Percentiles rank a stretch among this genome's conserved stretches.
phyloP scores from a whole-genome alignment of 53 echinoderm and acorn worm genomes.

The Apostichopus leukothele region DNA sequence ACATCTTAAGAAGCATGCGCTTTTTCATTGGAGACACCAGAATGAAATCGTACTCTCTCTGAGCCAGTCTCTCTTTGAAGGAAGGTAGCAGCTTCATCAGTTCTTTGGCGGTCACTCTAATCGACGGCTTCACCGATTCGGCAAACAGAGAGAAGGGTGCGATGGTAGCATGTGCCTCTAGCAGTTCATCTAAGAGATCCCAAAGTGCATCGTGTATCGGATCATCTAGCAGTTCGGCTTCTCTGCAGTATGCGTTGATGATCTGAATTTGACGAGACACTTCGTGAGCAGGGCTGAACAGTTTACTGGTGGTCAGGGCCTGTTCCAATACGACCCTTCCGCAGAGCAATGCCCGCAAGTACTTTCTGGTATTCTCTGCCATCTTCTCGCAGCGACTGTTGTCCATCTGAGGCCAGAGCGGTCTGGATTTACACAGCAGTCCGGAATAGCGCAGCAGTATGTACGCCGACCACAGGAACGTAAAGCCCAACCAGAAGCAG shows the following conservation, averaged over 20 bases:
- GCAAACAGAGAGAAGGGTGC: constrained; percentile 88
- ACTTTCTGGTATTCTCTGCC: constrained; percentile 74
- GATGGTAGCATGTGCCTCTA: constrained; percentile 88
- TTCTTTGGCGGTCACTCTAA: constrained; percentile 85
- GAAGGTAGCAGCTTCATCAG: constrained; percentile 89
- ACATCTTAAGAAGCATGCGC: constrained; percentile 96
- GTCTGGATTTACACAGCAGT: constrained; percentile 65
- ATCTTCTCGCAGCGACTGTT: constrained; percentile 67
- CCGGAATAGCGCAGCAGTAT: constrained; percentile 79
- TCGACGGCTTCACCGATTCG: constrained; percentile 83
- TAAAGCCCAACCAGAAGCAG: constrained; percentile 66
- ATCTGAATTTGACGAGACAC: constrained; percentile 94
- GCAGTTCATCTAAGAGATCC: constrained; percentile 97
- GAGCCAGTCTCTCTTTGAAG: constrained; percentile 91
- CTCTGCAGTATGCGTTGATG: constrained; percentile 97
- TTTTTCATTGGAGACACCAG: constrained; percentile 88
- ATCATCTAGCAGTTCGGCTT: constrained; percentile 85
- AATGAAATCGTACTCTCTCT: constrained; percentile 95
- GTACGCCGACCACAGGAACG: constrained; percentile 72
- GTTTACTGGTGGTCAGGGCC: constrained; percentile 74
- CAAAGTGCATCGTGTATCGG: constrained; percentile 92
- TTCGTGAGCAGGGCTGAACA: constrained; percentile 97
- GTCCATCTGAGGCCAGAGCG: constrained; percentile 91
- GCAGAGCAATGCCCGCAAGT: constrained; percentile 83
- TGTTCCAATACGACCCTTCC: constrained; percentile 92